Conservation (phyloP, 1,140 invertebrate genomes). For the Drosophila parvula region DNA sequence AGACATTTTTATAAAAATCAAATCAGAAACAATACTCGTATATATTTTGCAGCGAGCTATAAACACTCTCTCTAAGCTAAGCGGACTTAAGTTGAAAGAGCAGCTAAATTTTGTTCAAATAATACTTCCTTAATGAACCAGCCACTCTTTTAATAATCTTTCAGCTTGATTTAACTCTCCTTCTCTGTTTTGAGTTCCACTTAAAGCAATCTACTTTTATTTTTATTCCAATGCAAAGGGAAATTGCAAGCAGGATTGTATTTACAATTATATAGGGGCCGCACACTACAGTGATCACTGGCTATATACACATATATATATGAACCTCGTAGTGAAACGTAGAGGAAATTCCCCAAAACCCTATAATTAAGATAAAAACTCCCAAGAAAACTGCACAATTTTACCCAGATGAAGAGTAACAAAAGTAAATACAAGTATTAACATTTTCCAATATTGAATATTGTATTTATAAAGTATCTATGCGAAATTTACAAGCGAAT, state of each 20-base stretch:
- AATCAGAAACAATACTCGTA: constrained; percentile 14
- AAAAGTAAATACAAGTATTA: constrained; percentile 33
- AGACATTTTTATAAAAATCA: constrained; percentile 35
- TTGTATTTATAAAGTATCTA: constrained; percentile 53
- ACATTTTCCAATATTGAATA: constrained; percentile 65
- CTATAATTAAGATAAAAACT: constrained; percentile 52
- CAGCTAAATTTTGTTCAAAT: not conserved
- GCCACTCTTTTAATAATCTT: not conserved
- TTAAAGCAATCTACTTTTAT: not conserved
- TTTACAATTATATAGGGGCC: constrained; percentile 3
- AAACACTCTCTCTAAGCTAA: constrained; percentile 12
- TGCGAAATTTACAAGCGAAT: constrained; percentile 55
- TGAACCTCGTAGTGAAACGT: constrained; percentile 51
- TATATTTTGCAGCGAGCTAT: constrained; percentile 39
- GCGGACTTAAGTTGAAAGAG: constrained; percentile 4
- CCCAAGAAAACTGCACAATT: constrained; percentile 68
- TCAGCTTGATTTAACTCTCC: not conserved
- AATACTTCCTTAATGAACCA: not conserved
- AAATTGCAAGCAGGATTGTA: constrained; percentile 14
- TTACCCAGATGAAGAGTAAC: constrained; percentile 50
- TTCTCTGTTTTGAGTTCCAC: not conserved
- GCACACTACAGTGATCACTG: constrained; percentile 26
- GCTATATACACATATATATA: constrained; percentile 29
- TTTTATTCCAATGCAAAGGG: not conserved
- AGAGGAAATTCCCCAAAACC: constrained; percentile 34